Base-by-base conservation (phyloP, 2,888 invertebrate genomes). In the Pachymerium ferrugineum region DNA sequence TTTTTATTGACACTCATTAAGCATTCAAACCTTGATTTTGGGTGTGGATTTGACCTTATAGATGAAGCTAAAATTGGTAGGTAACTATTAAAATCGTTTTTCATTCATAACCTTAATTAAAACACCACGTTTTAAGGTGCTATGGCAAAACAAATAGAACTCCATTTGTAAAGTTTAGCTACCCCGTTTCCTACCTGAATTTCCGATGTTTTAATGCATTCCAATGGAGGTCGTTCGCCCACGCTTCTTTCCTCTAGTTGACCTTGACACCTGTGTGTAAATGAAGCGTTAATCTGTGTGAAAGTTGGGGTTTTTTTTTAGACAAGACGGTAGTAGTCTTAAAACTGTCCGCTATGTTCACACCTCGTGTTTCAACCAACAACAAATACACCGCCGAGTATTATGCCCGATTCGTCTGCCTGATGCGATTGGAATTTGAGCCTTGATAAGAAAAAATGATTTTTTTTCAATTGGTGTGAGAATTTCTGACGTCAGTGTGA, bases 181-280 rank as follows among this genome's bases (percentile, higher is more conserved):
- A 54, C 47, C 47, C 47, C 47, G 10, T 54, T 54, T 54, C 47
- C 47, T 54, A 54, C 47, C 47, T 54, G 47, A 54, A 22, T 54
- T 54, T 54, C 47, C 47, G 47, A 54, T 47, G 47, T 47, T 54
- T 54, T 54, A 54, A n/a, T 54, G 47, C 47, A 54, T 54, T 54
- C 47, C 47, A 54, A 10, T 1, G 47, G 47, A 54, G 47, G 47
- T 54, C 47, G 47, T 54, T 54, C 47, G 47, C 47, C 47, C 47
- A 54, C 47, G 47, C 47, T 54, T 5, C 47, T 19, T 54, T 54
- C 47, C 47, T 54, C 47, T 54, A 5, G 47, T 54, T 54, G 47
- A 54, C 47, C 47, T 54, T 54, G 47, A 54, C 47, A 54, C 47
- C 47, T 54, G 47, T 54, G 19, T 54, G 47, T 22, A 54, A 54